Evolutionary conservation across 2,888 invertebrate genomes (phyloP).

Genomic region (Thymelicus lineola): DNA sequence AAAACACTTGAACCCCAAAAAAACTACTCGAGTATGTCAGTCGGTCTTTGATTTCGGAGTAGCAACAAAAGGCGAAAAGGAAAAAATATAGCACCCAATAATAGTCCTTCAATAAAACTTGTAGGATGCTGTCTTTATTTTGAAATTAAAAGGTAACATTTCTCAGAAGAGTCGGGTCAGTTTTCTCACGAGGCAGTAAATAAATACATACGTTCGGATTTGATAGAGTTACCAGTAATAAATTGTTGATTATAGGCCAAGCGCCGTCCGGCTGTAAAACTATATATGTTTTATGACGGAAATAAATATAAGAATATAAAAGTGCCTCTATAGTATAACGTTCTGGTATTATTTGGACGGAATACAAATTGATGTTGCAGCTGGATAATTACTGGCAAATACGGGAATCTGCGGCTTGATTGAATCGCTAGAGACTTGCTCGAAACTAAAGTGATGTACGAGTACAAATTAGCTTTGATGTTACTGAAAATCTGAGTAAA

Average conservation of each 20-base stretch:
- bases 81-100: slow-evolving; percentile 63
- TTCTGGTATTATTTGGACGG: neutral
- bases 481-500: neutral
- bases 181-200: slow-evolving; percentile 73
- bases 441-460: neutral
- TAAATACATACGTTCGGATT: slow-evolving; percentile 61
- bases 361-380: slow-evolving; percentile 2
- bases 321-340: slow-evolving; percentile 12
- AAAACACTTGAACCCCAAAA: slow-evolving; percentile 60
- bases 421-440: neutral
- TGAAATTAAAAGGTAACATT: slow-evolving; percentile 75
- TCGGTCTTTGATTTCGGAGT: slow-evolving; percentile 48
- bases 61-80: slow-evolving; percentile 61
- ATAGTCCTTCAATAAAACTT: slow-evolving; percentile 74
- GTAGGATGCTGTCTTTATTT: slow-evolving; percentile 77
- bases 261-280: slow-evolving; percentile 74
- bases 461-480: neutral
- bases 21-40: slow-evolving; percentile 45
- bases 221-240: slow-evolving; percentile 78
- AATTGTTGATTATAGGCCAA: slow-evolving; percentile 77
- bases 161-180: slow-evolving; percentile 66
- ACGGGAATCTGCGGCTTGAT: neutral
- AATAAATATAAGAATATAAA: slow-evolving; percentile 59
- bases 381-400: slow-evolving; percentile 1
- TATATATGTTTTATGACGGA: slow-evolving; percentile 71